Conservation (phyloP, 2,888 invertebrate species). For the Marronus borbonicus region DNA sequence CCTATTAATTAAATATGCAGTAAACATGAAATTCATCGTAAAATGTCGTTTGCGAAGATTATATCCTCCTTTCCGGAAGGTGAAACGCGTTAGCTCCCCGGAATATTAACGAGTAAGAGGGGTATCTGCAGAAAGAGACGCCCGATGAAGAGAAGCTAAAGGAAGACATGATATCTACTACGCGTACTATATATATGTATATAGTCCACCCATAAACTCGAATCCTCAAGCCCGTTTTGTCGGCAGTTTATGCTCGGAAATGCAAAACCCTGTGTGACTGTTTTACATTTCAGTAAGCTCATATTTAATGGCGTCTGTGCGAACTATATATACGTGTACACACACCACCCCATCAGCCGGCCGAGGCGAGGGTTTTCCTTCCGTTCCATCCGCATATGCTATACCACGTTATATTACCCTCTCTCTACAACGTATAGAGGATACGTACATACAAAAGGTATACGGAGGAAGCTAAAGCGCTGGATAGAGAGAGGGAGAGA, state of each 20-base stretch:
- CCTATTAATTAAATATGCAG: conserved; percentile 69
- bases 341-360: conserved; percentile 48
- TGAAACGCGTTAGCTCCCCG: conserved; percentile 58
- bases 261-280: conserved; percentile 70
- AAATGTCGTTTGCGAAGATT: conserved; percentile 63
- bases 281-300: conserved; percentile 73
- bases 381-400: conserved; percentile 69
- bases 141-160: conserved; percentile 30
- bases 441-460: conserved; percentile 5
- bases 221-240: conserved; percentile 70
- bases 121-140: conserved; percentile 48
- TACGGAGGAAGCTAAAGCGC: background rate
- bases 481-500: conserved; percentile 34
- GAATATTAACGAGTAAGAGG: conserved; percentile 63
- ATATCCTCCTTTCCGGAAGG: conserved; percentile 59
- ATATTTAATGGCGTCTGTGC: conserved; percentile 71
- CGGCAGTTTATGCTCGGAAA: conserved; percentile 71
- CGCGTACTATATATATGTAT: conserved; percentile 54
- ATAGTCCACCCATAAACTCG: conserved; percentile 65
- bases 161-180: conserved; percentile 55
- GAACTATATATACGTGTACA: conserved; percentile 65
- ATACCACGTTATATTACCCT: conserved; percentile 61
- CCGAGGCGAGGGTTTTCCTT: conserved; percentile 61
- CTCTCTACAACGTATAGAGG: background rate
- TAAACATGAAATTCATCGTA: conserved; percentile 68